These are phyloP conservation scores for Pyrrhia umbra DNA, from an alignment of 2,888 invertebrate species.

Conservation along the genomic window DNA sequence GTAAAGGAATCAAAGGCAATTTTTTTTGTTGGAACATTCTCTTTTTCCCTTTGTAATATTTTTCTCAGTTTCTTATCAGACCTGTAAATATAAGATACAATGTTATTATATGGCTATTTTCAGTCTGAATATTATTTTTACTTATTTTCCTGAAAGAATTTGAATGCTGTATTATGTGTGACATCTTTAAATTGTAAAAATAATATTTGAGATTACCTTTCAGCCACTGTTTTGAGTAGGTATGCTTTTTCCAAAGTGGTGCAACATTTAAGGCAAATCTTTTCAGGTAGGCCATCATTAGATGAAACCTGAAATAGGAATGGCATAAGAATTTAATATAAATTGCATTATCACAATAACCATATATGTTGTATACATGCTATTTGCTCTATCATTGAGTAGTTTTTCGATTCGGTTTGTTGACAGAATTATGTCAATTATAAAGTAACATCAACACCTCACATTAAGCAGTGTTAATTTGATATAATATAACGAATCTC, in stretches of 20 bases:
- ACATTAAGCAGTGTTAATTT: slow-evolving; percentile 2
- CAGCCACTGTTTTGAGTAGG: slow-evolving; percentile 86
- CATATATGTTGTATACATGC: neutral
- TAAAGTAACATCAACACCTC: neutral
- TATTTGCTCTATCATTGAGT: neutral
- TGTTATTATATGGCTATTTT: too few relatives aligned
- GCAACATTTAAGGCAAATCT: slow-evolving; percentile 85
- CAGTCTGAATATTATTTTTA: too few relatives aligned
- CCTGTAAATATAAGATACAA: slow-evolving; percentile 65
- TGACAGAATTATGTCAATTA: slow-evolving; percentile 23
- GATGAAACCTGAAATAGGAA: slow-evolving; percentile 75
- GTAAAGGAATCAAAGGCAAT: slow-evolving; percentile 86
- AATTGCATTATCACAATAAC: neutral
- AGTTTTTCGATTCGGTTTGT: slow-evolving; percentile 3
- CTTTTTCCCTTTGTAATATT: slow-evolving; percentile 71
- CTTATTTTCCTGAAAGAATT: too few relatives aligned
- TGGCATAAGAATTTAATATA: neutral
- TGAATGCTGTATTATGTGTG: too few relatives aligned
- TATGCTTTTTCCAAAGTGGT: slow-evolving; percentile 85
- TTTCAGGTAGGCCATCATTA: slow-evolving; percentile 87
- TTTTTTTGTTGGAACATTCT: slow-evolving; percentile 81
- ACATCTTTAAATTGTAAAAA: too few relatives aligned
- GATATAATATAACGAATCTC: neutral
- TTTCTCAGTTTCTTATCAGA: slow-evolving; percentile 83
- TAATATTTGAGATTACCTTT: slow-evolving; percentile 74